Conservation (phyloP, 1,140 invertebrate genomes). For the Bombus confusus region DNA sequence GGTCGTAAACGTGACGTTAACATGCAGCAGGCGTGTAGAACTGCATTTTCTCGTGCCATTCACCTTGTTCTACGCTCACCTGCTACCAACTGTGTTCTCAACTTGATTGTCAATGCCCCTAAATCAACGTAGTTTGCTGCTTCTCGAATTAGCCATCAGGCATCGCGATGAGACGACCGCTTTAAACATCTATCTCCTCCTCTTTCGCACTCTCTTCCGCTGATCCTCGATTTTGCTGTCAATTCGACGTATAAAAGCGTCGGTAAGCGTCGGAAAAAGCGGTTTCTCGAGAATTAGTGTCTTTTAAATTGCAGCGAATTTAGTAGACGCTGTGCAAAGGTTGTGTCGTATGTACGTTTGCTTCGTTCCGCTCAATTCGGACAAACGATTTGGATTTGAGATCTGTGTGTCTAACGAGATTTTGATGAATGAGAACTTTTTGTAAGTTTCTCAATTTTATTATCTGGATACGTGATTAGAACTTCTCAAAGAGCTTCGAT, state of each 20-base stretch:
- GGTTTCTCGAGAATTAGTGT: not conserved
- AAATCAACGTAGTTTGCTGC: constrained; percentile 55
- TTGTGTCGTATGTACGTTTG: too few species aligned
- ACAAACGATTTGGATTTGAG: not conserved
- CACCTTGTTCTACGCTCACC: constrained; percentile 40
- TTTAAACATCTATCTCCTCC: not conserved
- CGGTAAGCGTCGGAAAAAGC: constrained; percentile 9
- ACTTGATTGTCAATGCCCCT: constrained; percentile 64
- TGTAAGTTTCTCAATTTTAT: too few species aligned
- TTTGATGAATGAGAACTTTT: too few species aligned
- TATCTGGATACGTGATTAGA: too few species aligned
- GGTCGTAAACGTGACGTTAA: constrained; percentile 27
- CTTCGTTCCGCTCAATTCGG: not conserved
- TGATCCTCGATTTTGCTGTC: not conserved
- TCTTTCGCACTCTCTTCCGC: too few species aligned
- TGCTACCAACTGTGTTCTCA: constrained; percentile 51
- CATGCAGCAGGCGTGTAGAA: not conserved
- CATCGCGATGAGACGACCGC: constrained; percentile 1
- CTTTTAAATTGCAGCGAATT: constrained; percentile 24
- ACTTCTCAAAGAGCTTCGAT: too few species aligned
- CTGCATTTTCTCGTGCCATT: constrained; percentile 31
- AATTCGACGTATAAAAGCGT: constrained; percentile 14
- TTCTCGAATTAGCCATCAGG: constrained; percentile 41
- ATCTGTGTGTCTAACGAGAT: too few species aligned
- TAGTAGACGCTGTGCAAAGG: not conserved